Evolutionary conservation across 2,797 vertebrate genomes (phyloP).

Genomic region (Melopsittacus undulatus): DNA sequence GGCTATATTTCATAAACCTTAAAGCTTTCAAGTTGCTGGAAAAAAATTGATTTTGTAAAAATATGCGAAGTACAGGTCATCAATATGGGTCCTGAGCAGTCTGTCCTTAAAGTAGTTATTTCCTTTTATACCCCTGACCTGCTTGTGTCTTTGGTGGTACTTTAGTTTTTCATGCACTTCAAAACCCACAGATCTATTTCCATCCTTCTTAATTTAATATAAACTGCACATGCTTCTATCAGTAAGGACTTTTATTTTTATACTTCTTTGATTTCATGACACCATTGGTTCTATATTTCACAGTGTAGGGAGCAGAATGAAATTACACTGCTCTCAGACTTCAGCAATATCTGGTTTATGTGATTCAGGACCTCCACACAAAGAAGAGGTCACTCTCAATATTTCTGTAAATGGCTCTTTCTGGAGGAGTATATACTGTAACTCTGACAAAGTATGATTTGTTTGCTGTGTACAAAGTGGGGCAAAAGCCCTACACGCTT

Average conservation of each 20-base stretch:
- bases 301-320: conserved; percentile 75
- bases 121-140: conserved; percentile 77
- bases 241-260: conserved; percentile 79
- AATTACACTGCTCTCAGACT: conserved; percentile 76
- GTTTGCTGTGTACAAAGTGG: not conserved
- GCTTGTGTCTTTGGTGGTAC: conserved; percentile 61
- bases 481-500: not conserved
- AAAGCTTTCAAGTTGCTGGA: conserved; percentile 69
- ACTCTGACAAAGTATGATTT: conserved; percentile 31
- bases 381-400: conserved; percentile 77
- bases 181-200: conserved; percentile 76
- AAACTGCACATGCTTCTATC: conserved; percentile 78
- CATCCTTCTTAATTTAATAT: conserved; percentile 81
- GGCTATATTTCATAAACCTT: conserved; percentile 74
- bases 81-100: conserved; percentile 67
- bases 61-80: conserved; percentile 68
- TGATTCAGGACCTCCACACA: conserved; percentile 76
- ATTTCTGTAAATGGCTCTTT: conserved; percentile 71
- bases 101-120: conserved; percentile 80
- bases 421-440: conserved; percentile 24
- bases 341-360: conserved; percentile 79
- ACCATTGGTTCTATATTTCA: conserved; percentile 79
- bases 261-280: conserved; percentile 77
- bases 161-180: conserved; percentile 75
- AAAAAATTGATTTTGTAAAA: conserved; percentile 79